These are phyloP conservation scores for Xenotilapia longispinis DNA, from an alignment of 2,113 vertebrate genomes.

Conservation along the genomic window DNA sequence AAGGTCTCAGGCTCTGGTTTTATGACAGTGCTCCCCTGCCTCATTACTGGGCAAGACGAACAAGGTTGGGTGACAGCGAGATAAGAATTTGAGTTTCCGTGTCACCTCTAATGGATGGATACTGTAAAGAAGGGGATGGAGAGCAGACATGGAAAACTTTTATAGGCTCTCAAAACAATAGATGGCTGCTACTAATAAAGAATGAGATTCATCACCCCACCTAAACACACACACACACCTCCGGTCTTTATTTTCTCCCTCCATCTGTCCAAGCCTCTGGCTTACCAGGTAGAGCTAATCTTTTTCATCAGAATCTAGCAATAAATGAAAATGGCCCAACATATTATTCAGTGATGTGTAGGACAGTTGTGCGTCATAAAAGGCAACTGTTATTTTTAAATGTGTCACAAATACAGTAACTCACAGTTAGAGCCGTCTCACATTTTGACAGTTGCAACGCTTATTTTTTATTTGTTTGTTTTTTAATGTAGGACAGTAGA, in stretches of 20 bases:
- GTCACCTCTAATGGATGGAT: neutral
- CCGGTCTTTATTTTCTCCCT: neutral
- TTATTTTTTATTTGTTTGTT: neutral
- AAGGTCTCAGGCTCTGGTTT: neutral
- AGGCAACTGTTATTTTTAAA: neutral
- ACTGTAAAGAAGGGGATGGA: neutral
- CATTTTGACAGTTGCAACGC: neutral
- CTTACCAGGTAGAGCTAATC: neutral
- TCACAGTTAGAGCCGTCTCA: neutral
- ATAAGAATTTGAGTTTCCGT: neutral
- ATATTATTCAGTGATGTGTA: neutral
- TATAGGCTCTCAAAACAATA: neutral
- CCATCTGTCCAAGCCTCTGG: neutral
- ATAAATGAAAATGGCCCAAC: neutral
- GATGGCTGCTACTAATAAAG: neutral
- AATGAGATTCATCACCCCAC: neutral
- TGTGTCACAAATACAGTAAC: neutral
- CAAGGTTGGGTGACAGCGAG: neutral
- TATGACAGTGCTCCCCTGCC: neutral
- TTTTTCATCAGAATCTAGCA: neutral
- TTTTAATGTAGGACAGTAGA: neutral
- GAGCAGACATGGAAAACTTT: neutral
- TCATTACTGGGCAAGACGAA: constrained; percentile 15
- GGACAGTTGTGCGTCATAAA: neutral
- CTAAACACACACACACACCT: neutral